Base-by-base conservation (phyloP, 2,888 invertebrate species). In the Polymixis lichenea region DNA sequence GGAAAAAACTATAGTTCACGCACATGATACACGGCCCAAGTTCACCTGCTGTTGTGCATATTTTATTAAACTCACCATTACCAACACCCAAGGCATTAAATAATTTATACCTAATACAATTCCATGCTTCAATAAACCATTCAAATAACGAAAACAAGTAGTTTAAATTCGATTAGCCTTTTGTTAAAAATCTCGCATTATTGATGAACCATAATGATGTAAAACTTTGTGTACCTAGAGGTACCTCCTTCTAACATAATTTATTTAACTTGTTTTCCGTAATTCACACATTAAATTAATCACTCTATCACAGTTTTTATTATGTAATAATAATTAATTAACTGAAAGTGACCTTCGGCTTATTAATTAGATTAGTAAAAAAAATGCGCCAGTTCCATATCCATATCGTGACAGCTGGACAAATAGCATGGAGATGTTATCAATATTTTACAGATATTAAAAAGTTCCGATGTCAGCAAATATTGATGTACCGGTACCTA, bases 341-440 rank as follows among this genome's bases (percentile, higher is more conserved):
- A 0, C 15, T 22, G 11, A 3, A 53, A 43, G 19, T 2, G 28
- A 17, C 68, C 58, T 83, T 79, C 28, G 11, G 13, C 15, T 38
- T 79, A 64, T 53, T 76, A 58, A 77, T 58, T 58, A 43, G 43
- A n/a, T 65, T 55, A 13, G n/a, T 64, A 32, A 25, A 43, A 51
- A 68, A 62, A 65, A 61, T 32, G n/a, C 58, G 53, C 53, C 51
- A 13, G 22, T 65, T 25, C 4, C n/a, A 25, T 62, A n/a, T 46
- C 38, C 55, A 0, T 51, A 53, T 6, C 62, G 56, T 15, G 46
- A 73, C 28, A 61, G 25, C 49, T 85, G 51, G 8, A n/a, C 43
- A 65, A 68, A 73, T 11, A 49, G 6, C 28, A 55, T 28, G 19
- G 8, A 62, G 25, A 65, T 49, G 32, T 32, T 51, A 46, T 60